Evolutionary conservation across 2,888 invertebrate species (phyloP).

Genomic region (Pachymerium ferrugineum): DNA sequence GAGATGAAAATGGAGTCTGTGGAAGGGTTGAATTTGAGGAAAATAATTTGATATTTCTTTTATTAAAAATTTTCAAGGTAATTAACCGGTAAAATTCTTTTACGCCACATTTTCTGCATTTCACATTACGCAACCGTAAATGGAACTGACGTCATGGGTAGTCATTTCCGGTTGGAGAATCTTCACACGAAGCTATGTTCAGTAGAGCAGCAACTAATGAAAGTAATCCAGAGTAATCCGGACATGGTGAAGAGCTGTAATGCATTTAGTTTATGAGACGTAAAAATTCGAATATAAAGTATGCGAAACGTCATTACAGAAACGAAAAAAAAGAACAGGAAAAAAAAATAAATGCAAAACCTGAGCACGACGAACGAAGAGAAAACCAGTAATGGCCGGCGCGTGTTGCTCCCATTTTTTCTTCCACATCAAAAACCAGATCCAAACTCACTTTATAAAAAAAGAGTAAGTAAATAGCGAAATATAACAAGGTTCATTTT

Average conservation of each 20-base stretch:
- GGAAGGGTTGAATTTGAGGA: too few species aligned
- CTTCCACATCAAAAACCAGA: background rate
- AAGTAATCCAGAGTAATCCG: constrained; percentile 11
- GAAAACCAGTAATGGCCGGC: background rate
- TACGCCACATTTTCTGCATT: too few species aligned
- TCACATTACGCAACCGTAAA: too few species aligned
- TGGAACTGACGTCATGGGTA: background rate
- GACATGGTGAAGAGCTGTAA: background rate
- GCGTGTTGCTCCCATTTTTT: background rate
- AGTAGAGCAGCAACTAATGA: background rate
- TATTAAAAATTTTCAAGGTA: too few species aligned
- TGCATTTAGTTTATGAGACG: background rate
- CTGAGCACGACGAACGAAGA: background rate
- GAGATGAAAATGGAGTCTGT: too few species aligned
- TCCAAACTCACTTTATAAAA: background rate
- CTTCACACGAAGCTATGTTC: background rate
- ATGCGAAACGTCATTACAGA: background rate
- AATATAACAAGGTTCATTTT: too few species aligned
- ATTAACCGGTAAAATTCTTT: too few species aligned
- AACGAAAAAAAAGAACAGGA: background rate
- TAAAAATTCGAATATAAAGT: background rate
- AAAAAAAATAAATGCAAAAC: background rate
- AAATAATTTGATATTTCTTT: too few species aligned
- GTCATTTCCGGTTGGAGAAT: constrained; percentile 2
- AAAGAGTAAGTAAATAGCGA: too few species aligned